Evolutionary conservation across 2,113 vertebrate genomes (phyloP).

Genomic region (Lagopus leucura): DNA sequence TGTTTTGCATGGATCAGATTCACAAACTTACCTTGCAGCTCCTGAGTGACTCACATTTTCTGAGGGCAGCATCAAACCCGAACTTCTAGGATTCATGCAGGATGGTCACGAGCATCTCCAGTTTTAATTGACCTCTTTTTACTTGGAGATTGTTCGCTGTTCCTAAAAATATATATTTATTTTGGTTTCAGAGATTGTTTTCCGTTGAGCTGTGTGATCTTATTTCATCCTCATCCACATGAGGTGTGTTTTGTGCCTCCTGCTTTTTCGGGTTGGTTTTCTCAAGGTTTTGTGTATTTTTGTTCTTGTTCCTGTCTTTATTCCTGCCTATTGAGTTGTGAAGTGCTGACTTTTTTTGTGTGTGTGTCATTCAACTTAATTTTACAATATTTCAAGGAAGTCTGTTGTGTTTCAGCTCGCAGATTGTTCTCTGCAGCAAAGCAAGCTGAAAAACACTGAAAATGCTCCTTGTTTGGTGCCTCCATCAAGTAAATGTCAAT

Average conservation of each 20-base stretch:
- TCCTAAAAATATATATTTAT: background rate
- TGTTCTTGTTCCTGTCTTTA: background rate
- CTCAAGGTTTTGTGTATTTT: background rate
- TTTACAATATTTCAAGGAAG: background rate
- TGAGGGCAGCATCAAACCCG: background rate
- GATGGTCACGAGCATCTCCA: background rate
- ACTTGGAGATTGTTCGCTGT: background rate
- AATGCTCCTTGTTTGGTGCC: background rate
- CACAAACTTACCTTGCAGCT: background rate
- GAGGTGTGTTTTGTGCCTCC: background rate
- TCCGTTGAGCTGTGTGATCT: background rate
- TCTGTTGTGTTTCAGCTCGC: background rate
- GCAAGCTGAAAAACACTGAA: background rate
- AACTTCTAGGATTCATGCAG: background rate
- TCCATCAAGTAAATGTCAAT: background rate
- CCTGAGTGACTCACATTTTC: background rate
- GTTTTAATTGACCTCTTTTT: constrained; percentile 50
- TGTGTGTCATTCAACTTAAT: background rate
- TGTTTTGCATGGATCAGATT: background rate
- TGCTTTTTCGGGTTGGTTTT: background rate
- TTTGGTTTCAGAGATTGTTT: background rate
- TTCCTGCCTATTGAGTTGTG: background rate
- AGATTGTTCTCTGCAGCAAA: background rate
- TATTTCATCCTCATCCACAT: background rate
- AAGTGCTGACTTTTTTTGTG: background rate